Evolutionary conservation across 2,113 vertebrate genomes (phyloP), one percentile per base, ranked within the genome.

Genomic region (Pangasianodon gigas): DNA sequence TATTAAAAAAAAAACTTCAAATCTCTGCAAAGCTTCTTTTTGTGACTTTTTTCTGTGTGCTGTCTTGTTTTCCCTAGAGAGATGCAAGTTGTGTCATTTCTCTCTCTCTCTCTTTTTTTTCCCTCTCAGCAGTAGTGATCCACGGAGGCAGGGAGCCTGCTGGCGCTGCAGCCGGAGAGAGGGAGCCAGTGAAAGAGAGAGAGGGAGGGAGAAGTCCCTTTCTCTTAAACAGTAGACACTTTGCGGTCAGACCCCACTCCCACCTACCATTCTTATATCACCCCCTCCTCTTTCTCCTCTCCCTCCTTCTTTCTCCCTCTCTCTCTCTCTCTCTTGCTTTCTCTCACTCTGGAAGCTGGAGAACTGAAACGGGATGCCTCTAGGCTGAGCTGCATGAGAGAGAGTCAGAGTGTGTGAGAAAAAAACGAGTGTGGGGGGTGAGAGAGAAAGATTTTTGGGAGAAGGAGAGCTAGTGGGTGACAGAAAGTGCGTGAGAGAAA

Each of bases 301-400:
- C 62, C 29, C 83, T 32, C 84, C 58, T 84, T 85, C 71, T 87
- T 24, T 82, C 74, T 37, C 86, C 6, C 87, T 81, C 85, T 71
- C 84, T 58, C 85, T 87, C 93, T 92, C 91, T 92, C 93, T 93
- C 93, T 94, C 93, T 89, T 92, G 93, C 92, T 91, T 93, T 93
- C 93, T 93, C 93, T 93, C 95, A 95, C 94, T 94, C 92, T 95
- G 92, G 95, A 95, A 96, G 93, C 93, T 91, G 94, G 95, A 93
- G 94, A 96, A 94, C 94, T 95, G 95, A 95, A 96, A 96, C 90
- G 91, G 96, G 95, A 96, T 93, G 95, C 94, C 95, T 96, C 93
- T 93, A 95, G 95, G 95, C 93, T 94, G 93, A 93, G 92, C 90
- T 90, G 84, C 83, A 86, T 88, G 88, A 91, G 81, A 84, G 83